A percentile compares a stretch with the other conserved stretches of the same genome.
Conservation (phyloP, 2,113 vertebrate species). For the Malurus elegans region DNA sequence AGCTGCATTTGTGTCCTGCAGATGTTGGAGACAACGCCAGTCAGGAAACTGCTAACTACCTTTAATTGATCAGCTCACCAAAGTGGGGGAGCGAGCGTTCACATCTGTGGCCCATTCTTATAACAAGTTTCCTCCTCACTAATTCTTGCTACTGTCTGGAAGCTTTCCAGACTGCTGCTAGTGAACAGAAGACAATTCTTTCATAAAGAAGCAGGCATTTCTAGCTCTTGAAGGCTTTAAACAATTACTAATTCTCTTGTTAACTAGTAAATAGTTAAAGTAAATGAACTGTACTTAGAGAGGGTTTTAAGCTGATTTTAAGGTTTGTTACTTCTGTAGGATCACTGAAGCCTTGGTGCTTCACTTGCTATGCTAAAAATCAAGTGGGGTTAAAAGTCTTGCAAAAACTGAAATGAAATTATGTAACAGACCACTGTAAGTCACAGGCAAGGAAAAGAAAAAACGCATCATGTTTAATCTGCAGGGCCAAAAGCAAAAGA, state of each 20-base stretch:
- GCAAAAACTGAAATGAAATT: background rate
- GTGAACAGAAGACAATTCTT: background rate
- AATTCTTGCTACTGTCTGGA: slow-evolving; percentile 33
- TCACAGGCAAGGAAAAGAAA: background rate
- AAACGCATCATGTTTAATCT: background rate
- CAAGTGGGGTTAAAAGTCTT: background rate
- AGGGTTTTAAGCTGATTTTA: background rate
- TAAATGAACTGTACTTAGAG: background rate
- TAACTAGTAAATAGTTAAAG: background rate
- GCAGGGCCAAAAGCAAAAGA: background rate
- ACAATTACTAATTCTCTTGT: background rate
- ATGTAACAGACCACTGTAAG: background rate
- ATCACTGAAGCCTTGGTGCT: background rate
- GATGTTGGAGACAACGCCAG: slow-evolving; percentile 1
- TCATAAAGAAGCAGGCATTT: background rate
- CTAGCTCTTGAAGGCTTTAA: background rate
- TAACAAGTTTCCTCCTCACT: slow-evolving; percentile 13
- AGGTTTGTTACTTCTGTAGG: background rate
- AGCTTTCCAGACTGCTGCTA: slow-evolving; percentile 12
- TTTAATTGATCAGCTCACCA: slow-evolving; percentile 24
- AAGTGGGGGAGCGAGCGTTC: background rate
- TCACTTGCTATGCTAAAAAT: background rate
- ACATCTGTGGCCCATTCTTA: slow-evolving; percentile 40
- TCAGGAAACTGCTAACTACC: slow-evolving; percentile 24
- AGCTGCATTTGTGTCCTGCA: background rate